phyloP scores from a whole-genome alignment of 1,140 invertebrate genomes.

The Nymphalis io region DNA sequence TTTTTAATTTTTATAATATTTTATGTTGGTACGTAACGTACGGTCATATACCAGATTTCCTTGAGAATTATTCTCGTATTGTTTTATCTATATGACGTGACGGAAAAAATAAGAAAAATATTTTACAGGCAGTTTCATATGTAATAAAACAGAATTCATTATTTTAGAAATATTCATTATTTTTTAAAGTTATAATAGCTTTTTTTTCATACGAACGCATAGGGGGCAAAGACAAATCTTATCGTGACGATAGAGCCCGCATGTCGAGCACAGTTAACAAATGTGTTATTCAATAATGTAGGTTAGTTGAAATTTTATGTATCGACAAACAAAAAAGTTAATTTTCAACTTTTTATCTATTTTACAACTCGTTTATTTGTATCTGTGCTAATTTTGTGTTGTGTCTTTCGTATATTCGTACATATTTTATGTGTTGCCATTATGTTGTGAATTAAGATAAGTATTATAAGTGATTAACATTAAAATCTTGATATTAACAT shows the following conservation, averaged over 20 bases:
- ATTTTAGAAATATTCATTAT: neutral
- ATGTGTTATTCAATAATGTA: slow-evolving; percentile 43
- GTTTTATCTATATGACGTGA: no score
- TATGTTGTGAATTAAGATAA: no score
- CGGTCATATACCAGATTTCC: no score
- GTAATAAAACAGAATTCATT: no score
- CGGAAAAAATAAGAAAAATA: no score
- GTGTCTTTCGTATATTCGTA: neutral
- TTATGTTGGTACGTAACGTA: no score
- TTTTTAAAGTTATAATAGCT: neutral
- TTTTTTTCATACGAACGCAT: slow-evolving; percentile 17
- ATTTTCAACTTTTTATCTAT: slow-evolving; percentile 24
- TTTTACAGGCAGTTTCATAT: no score
- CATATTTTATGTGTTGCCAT: neutral
- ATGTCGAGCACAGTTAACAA: slow-evolving; percentile 46
- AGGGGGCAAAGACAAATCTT: slow-evolving; percentile 38
- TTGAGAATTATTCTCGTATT: no score
- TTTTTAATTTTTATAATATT: no score
- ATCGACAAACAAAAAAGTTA: slow-evolving; percentile 20
- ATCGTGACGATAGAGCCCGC: slow-evolving; percentile 53
- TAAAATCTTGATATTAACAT: neutral
- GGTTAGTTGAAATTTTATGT: slow-evolving; percentile 49
- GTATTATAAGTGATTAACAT: no score
- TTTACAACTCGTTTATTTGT: slow-evolving; percentile 16
- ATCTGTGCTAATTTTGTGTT: slow-evolving; percentile 24